Percentiles rank a stretch among this genome's conserved stretches.
These are phyloP conservation scores for Ceyx margarethae DNA, from an alignment of 2,113 vertebrate genomes.

Conservation along the genomic window DNA sequence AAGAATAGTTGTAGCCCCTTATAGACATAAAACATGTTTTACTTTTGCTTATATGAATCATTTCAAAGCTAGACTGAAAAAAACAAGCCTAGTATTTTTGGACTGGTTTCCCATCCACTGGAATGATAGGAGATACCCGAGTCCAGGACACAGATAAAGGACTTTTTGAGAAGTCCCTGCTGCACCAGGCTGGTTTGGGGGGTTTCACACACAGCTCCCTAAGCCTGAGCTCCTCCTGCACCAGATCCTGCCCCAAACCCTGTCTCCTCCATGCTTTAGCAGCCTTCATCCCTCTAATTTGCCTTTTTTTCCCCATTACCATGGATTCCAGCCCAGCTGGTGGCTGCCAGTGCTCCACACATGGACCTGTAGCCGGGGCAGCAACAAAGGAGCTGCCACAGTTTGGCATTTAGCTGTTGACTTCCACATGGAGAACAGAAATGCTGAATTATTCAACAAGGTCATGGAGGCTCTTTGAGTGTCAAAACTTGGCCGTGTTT, in stretches of 20 bases:
- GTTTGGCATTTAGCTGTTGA: not conserved
- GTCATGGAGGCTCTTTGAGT: not conserved
- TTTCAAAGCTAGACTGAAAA: not conserved
- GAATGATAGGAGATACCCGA: not conserved
- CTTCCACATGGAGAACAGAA: not conserved
- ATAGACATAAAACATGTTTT: not conserved
- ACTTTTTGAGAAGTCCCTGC: not conserved
- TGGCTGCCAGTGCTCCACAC: fast-evolving
- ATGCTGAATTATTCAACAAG: not conserved
- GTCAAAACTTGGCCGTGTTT: not conserved
- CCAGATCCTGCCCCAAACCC: not conserved
- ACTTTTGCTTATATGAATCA: not conserved
- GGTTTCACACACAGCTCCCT: not conserved
- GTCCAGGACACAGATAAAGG: not conserved
- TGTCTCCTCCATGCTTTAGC: not conserved
- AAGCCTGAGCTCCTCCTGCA: not conserved
- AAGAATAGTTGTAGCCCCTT: not conserved
- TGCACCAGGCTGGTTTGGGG: not conserved
- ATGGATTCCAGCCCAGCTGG: not conserved
- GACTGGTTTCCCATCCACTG: not conserved
- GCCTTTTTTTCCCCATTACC: not conserved
- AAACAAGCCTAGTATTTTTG: not conserved
- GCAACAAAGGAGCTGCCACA: not conserved
- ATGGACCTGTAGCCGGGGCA: fast-evolving
- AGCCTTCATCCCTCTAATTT: not conserved